Base-by-base conservation (phyloP, 2,113 vertebrate genomes). In the Ellobius talpinus region DNA sequence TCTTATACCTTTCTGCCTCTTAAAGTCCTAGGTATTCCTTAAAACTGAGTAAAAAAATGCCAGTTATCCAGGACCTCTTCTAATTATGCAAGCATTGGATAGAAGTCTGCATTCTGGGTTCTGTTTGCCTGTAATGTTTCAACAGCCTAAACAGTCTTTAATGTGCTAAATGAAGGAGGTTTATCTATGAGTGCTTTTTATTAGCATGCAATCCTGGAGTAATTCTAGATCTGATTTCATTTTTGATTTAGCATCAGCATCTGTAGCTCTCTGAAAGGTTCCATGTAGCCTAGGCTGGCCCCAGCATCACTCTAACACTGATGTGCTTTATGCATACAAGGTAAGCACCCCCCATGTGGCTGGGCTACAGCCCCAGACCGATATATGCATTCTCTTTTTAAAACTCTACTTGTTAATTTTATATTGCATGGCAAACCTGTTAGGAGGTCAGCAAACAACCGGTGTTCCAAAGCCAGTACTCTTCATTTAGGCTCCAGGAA, bases 201-300 rank as follows among this genome's bases (percentile, higher is more conserved):
- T 68, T 0, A 11, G 77, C 21, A 89, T 68, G 39, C 0, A 50
- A 50, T 65, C 16, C 24, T 79, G 79, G 55, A 91, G 91, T 72
- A 65, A 90, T 87, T 76, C 68, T 89, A 76, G 70, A 72, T 68
- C 29, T 1, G 3, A 73, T 93, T 93, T 96, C 11, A 91, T 66
- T 81, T 91, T 65, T 89, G 89, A 96, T 6, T 66, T 89, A 85
- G 89, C n/a, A 47, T 50, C 66, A 85, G 89, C n/a, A 47, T 50
- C 66, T 87, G 14, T 14, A 12, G 29, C 70, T 85, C 61, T 65
- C 17, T 76, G 79, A 29, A 24, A 84, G 55, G 58, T 63, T 84
- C 39, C 7, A 13, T 39, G 26, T 31, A 65, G 58, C 81, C n/a
- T 26, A 82, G 55, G 55, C 36, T 82, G 79, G 17, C 21, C 55